phyloP scores from a whole-genome alignment of 53 echinoderm and acorn worm genomes.

The Echinometra lucunter region DNA sequence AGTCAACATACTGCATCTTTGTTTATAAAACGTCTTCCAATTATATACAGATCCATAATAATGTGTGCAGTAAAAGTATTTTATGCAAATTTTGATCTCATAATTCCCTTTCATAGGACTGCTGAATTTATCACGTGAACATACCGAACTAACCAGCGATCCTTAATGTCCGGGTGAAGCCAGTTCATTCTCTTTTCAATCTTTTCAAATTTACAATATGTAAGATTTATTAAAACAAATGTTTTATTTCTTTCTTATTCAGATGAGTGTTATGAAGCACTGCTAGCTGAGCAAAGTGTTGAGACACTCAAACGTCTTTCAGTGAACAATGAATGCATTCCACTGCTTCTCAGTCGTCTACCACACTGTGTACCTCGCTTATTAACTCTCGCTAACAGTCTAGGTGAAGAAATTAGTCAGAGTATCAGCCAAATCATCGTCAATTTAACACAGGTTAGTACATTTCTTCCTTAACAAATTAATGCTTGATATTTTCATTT shows the following conservation, averaged over 20 bases:
- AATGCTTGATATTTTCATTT: not conserved
- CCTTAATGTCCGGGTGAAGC: no score
- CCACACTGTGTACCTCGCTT: slow-evolving; percentile 79
- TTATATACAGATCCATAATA: no score
- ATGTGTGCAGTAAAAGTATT: no score
- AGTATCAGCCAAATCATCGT: slow-evolving; percentile 75
- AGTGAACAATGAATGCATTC: slow-evolving; percentile 79
- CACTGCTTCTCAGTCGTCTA: slow-evolving; percentile 76
- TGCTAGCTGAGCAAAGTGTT: slow-evolving; percentile 79
- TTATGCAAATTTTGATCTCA: no score
- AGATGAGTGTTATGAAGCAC: slow-evolving; percentile 83
- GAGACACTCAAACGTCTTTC: slow-evolving; percentile 78
- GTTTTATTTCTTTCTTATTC: not conserved
- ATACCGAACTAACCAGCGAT: no score
- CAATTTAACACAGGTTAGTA: slow-evolving; percentile 79
- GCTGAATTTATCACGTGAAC: no score
- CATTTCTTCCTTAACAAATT: not conserved
- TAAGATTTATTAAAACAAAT: no score
- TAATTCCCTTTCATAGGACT: no score
- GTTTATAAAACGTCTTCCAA: no score
- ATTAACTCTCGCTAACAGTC: slow-evolving; percentile 77
- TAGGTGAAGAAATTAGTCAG: slow-evolving; percentile 77
- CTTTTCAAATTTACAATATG: no score
- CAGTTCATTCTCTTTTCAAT: no score
- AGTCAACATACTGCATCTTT: no score